Evolutionary conservation across 2,113 vertebrate species (phyloP), one percentile per base, ranked within the genome.

Genomic region (Empidonax alnorum): DNA sequence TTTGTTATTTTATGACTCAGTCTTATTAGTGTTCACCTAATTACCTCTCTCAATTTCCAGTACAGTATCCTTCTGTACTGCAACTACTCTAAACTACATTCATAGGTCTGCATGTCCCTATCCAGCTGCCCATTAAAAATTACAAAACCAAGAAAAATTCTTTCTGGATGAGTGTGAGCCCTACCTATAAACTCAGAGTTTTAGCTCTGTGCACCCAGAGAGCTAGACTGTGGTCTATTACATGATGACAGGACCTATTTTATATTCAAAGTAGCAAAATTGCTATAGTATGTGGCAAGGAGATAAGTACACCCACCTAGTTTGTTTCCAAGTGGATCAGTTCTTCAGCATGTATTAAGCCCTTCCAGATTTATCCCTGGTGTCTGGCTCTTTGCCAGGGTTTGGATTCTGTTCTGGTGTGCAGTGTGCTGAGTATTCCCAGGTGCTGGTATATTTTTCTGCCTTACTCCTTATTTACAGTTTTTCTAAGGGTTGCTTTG

Each of bases 381-480:
- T 39, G 18, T 82, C 61, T 98, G 98, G 97, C 98, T 94, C 69
- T 94, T 95, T 95, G 95, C 98, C 98, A 96, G 92, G 82, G 79
- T 89, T 95, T 97, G 93, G 86, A 84, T 87, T 96, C 77, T 93
- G 79, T 61, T 97, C 93, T 95, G 91, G 95, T 96, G 96, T 97
- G 98, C 97, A 98, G 61, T 85, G 84, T 78, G 81, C 92, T 97
- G 98, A 98, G 95, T 97, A 98, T 97, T 98, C 97, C 98, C 97
- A 98, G 97, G 98, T 98, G 98, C 96, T 92, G 46, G 58, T 59
- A 37, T 95, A 96, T 94, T 98, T 98, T 97, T 97, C 96, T 94
- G 96, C 95, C 93, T 94, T 95, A 94, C 63, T 97, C 76, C 89
- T 97, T 98, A 98, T 98, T 98, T 98, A 98, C 97, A 98, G 95